Evolutionary conservation across 92 coral and sea anemone genomes (phyloP).

Genomic region (Paragorgia papillata): DNA sequence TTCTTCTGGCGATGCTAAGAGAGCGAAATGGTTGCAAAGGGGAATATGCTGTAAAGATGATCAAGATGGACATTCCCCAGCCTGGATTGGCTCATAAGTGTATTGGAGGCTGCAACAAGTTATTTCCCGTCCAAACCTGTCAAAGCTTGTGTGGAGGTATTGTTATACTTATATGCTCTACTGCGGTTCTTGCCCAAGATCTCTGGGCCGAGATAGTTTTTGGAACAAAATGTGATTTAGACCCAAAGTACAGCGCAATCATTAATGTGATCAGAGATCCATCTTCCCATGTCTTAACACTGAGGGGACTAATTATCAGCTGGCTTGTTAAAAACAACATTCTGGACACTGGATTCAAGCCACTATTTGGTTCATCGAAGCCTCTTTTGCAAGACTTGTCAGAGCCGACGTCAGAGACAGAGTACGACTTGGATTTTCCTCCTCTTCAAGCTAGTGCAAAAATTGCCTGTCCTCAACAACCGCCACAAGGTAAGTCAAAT

Average conservation of each 20-base stretch:
- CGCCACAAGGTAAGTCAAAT: too few relatives aligned
- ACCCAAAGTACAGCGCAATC: not conserved
- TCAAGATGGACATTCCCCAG: conserved; percentile 12
- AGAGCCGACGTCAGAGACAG: too few relatives aligned
- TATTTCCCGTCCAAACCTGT: conserved; percentile 46
- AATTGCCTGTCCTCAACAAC: too few relatives aligned
- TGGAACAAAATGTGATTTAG: not conserved
- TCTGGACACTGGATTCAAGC: too few relatives aligned
- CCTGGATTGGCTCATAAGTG: conserved; percentile 22
- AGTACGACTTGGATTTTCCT: too few relatives aligned
- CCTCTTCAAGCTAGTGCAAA: too few relatives aligned
- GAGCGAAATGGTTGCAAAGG: conserved; percentile 12
- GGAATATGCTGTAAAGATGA: not conserved
- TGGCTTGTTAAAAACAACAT: conserved; percentile 22
- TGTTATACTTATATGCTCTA: conserved; percentile 37
- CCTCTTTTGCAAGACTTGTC: too few relatives aligned
- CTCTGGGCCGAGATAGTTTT: conserved; percentile 41
- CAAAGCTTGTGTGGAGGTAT: too few relatives aligned
- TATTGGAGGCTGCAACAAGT: conserved; percentile 26
- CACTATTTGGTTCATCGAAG: too few relatives aligned
- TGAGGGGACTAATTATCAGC: conserved; percentile 37
- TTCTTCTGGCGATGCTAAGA: conserved; percentile 29
- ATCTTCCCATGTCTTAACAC: conserved; percentile 23
- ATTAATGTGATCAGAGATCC: conserved; percentile 34
- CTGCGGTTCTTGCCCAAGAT: conserved; percentile 20